Evolutionary conservation across 2,797 vertebrate species (phyloP), one percentile per base, ranked within the genome.

Genomic region (Sebastes oblongus): DNA sequence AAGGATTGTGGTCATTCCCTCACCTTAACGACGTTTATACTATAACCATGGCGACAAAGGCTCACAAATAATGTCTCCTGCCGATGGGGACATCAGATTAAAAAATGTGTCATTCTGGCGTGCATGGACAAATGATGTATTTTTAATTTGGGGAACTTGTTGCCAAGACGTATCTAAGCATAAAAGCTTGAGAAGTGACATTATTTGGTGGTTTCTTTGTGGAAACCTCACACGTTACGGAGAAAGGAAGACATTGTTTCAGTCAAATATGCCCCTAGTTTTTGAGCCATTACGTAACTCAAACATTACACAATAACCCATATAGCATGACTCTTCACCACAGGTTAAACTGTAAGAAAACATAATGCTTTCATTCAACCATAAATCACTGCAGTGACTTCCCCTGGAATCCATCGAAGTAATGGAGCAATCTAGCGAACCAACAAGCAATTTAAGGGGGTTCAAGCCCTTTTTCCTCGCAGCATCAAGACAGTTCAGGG

Each of bases 361-460:
- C 36, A 36, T 5, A 52, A 20, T 36, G 77, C 65, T 80, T 78
- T 54, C 75, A 75, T 70, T 64, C 50, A 59, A 36, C 67, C 56
- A 29, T 82, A 65, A 89, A 80, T 76, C 29, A 62, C 50, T 22
- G 30, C 34, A 58, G 27, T 54, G 60, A 72, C 68, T 66, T 80
- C 69, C 20, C 18, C 66, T 16, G 46, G 29, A 86, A 88, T 85
- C 83, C 60, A 70, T 82, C 24, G 7, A 71, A 73, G 78, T 86
- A 88, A 86, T 86, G 82, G 75, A 83, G 82, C 81, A 85, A 73
- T 90, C 79, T 68, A 36, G 65, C 12, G 36, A 80, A 88, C 84
- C 80, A 86, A 79, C 78, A 88, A 85, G 82, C 86, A 86, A 86
- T 91, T 85, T 80, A 79, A 75, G 60, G 72, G 78, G 81, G 86